phyloP scores from a whole-genome alignment of 2,797 vertebrate genomes.

The Cynodonichthys magdalenae region DNA sequence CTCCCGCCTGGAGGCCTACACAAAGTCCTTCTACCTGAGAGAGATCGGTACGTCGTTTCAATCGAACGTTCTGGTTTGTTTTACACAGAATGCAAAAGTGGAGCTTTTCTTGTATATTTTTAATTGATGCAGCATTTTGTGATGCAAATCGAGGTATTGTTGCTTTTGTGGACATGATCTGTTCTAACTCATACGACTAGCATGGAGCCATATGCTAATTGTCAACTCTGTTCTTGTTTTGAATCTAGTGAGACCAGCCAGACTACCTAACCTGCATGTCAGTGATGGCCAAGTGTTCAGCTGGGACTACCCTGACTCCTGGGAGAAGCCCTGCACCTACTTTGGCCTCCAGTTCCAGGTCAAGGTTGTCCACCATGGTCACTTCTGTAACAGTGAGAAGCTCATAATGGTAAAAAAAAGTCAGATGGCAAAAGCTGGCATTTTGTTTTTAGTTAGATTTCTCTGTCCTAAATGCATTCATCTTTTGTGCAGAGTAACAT shows the following conservation, averaged over 20 bases:
- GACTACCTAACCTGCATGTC: conserved; percentile 44
- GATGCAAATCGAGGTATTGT: neutral
- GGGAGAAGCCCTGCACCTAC: conserved; percentile 72
- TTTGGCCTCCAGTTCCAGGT: conserved; percentile 75
- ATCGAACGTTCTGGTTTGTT: neutral
- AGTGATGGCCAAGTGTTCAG: conserved; percentile 42
- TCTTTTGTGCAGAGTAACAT: neutral
- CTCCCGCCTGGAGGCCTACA: conserved; percentile 60
- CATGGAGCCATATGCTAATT: neutral
- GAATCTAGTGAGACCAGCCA: conserved; percentile 69
- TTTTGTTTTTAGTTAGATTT: neutral
- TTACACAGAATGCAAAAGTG: neutral
- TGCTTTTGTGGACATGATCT: neutral
- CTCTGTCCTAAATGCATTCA: neutral
- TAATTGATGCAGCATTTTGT: neutral
- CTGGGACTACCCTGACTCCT: conserved; percentile 73
- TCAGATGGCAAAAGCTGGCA: neutral
- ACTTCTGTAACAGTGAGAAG: conserved; percentile 42
- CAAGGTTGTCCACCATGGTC: conserved; percentile 52
- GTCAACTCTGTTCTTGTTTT: conserved; percentile 1
- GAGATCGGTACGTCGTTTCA: conserved; percentile 62
- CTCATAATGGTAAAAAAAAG: conserved; percentile 32
- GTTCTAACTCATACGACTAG: too few species aligned
- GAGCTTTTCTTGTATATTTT: neutral
- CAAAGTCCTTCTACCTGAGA: conserved; percentile 61